These are phyloP conservation scores for Heliconius ismenius DNA, from an alignment of 2,888 invertebrate species.

Conservation along the genomic window DNA sequence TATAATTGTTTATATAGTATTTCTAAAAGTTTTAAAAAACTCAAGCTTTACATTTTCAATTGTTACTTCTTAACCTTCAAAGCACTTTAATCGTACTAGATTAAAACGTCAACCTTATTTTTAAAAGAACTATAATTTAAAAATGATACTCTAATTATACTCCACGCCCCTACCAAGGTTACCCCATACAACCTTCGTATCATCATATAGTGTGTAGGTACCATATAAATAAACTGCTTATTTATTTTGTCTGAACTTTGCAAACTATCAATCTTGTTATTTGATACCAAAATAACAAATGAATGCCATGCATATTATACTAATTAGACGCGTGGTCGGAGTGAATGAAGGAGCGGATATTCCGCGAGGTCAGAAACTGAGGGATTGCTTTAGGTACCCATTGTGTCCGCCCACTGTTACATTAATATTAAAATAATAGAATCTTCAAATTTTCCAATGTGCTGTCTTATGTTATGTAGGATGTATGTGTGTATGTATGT, in stretches of 20 bases:
- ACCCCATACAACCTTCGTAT: no score
- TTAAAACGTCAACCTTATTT: neutral
- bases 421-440: neutral
- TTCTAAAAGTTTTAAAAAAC: neutral
- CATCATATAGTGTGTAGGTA: no score
- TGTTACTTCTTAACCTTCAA: neutral
- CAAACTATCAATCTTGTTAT: neutral
- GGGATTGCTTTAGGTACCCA: constrained; percentile 8
- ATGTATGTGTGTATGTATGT: neutral
- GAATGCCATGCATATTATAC: constrained; percentile 37
- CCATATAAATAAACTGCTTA: no score
- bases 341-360: constrained; percentile 47
- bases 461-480: neutral
- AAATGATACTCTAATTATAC: neutral
- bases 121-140: neutral
- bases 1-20: neutral
- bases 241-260: neutral
- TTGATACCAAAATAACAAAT: constrained; percentile 11
- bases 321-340: constrained; percentile 51
- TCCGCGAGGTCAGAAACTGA: constrained; percentile 42
- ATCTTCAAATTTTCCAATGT: constrained; percentile 2
- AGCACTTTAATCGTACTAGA: no score
- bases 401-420: constrained; percentile 15
- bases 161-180: neutral
- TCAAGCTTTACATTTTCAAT: neutral